Percentiles rank a stretch among this genome's conserved stretches.
Conservation (phyloP, 2,888 invertebrate genomes). For the Drosophila multiciliata region DNA sequence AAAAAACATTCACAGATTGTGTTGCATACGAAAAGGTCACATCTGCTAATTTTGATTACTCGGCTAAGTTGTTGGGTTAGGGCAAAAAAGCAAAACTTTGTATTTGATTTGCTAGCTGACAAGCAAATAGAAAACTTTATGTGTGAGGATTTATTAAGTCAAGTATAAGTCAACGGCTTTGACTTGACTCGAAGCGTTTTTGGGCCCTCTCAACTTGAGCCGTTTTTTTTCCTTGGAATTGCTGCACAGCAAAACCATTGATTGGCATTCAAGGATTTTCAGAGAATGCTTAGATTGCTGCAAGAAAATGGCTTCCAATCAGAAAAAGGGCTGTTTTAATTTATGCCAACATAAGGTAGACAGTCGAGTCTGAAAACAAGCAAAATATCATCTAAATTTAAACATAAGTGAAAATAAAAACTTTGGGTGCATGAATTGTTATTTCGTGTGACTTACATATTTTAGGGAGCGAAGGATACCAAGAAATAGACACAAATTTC, state of each 20-base stretch:
- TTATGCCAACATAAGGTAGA: not conserved
- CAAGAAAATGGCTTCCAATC: not conserved
- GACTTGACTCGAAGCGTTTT: slow-evolving; percentile 9
- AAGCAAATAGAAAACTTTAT: slow-evolving; percentile 43
- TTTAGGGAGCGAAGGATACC: not conserved
- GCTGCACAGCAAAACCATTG: not conserved
- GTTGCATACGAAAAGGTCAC: slow-evolving; percentile 53
- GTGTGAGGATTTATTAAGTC: slow-evolving; percentile 58
- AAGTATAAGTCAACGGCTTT: slow-evolving; percentile 54
- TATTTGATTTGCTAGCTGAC: slow-evolving; percentile 39
- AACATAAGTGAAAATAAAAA: not conserved
- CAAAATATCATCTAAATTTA: not conserved
- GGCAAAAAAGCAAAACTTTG: slow-evolving; percentile 16
- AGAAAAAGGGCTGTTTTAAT: not conserved
- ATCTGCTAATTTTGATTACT: slow-evolving; percentile 71
- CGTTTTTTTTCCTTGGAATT: not conserved
- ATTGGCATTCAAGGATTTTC: slow-evolving; percentile 1
- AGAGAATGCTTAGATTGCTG: not conserved
- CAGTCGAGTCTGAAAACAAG: not conserved
- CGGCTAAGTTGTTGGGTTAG: slow-evolving; percentile 11
- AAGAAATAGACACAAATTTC: not conserved
- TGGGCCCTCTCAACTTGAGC: not conserved
- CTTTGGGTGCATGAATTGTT: not conserved
- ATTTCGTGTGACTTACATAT: not conserved
- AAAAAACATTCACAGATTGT: slow-evolving; percentile 48